Conservation (phyloP, 2,797 vertebrate genomes). For the Pitangus sulphuratus region DNA sequence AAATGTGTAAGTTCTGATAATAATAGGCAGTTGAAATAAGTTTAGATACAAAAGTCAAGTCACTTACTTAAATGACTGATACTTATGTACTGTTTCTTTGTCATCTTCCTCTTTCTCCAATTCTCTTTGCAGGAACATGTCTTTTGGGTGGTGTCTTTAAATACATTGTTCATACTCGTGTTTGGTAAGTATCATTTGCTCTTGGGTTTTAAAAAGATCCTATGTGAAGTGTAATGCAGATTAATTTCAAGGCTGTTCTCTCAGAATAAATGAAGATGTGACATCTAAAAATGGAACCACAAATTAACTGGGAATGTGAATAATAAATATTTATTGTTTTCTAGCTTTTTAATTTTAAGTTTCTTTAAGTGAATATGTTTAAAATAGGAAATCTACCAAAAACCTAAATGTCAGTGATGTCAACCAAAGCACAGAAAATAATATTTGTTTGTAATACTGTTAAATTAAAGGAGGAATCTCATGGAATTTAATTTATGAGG, state of each 20-base stretch:
- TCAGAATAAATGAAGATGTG: background rate
- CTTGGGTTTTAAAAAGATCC: background rate
- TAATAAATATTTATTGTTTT: background rate
- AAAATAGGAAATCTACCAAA: background rate
- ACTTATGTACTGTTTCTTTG: background rate
- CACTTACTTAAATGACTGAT: background rate
- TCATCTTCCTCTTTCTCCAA: background rate
- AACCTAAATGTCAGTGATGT: background rate
- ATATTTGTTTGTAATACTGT: background rate
- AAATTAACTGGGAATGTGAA: background rate
- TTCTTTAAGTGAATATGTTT: background rate
- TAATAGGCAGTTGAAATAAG: background rate
- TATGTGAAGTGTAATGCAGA: background rate
- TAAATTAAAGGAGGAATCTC: background rate
- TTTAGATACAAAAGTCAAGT: background rate
- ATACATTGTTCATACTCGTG: conserved; percentile 97
- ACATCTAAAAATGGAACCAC: background rate
- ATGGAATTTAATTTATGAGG: background rate
- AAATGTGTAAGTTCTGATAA: background rate
- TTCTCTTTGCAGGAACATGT: conserved; percentile 89
- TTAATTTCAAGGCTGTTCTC: background rate
- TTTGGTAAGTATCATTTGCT: conserved; percentile 87
- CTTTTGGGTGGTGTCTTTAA: conserved; percentile 98
- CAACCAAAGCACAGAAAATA: background rate
- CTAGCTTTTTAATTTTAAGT: background rate